These are phyloP conservation scores for Macaca nemestrina DNA, from an alignment of 2,113 vertebrate genomes.

Conservation along the genomic window DNA sequence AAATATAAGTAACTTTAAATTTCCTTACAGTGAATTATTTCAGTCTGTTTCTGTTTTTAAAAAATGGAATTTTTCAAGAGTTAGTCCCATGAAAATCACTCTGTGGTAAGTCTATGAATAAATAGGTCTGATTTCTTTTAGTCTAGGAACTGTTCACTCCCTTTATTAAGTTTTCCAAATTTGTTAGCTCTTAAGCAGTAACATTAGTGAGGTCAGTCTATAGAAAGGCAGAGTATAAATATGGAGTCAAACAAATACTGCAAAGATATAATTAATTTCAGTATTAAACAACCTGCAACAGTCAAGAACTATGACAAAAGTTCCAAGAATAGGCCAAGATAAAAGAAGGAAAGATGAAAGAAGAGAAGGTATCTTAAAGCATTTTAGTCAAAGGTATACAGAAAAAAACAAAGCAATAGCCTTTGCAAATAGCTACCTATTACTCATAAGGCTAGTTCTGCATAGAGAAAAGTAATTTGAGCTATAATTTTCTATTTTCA, in stretches of 20 bases:
- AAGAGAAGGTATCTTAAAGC: neutral
- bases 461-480: neutral
- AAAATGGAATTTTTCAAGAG: neutral
- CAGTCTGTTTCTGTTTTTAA: neutral
- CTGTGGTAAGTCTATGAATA: neutral
- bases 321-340: neutral
- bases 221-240: neutral
- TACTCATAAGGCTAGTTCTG: neutral
- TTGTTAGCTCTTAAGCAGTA: neutral
- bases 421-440: neutral
- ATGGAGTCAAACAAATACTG: neutral
- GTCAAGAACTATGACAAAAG: neutral
- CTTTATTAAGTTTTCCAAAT: neutral
- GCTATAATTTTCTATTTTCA: conserved; percentile 36
- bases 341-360: neutral
- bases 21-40: conserved; percentile 14
- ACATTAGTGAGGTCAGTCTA: neutral
- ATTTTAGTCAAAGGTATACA: neutral
- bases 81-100: neutral
- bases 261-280: neutral
- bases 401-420: neutral
- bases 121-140: neutral
- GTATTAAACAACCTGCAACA: neutral
- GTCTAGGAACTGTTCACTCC: neutral
- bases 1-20: neutral